These are phyloP conservation scores for Gracilinanus agilis DNA, from an alignment of 2,113 vertebrate species.

Conservation along the genomic window DNA sequence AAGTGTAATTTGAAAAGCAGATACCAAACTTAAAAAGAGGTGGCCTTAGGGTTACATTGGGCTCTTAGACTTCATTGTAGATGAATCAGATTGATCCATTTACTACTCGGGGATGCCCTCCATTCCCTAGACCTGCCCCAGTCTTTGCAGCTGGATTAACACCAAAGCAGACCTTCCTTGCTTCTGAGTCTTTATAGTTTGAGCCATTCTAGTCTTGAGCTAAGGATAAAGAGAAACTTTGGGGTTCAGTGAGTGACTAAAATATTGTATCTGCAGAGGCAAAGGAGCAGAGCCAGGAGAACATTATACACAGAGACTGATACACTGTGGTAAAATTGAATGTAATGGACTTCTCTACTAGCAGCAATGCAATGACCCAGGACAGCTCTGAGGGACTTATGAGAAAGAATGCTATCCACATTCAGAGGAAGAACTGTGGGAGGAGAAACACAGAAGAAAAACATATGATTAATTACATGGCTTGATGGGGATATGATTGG, in stretches of 20 bases:
- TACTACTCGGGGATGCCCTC: neutral
- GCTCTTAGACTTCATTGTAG: neutral
- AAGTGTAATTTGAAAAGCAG: constrained; percentile 14
- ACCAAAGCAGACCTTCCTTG: too few relatives aligned
- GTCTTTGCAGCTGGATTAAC: neutral
- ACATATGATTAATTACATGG: too few relatives aligned
- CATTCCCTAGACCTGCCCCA: neutral
- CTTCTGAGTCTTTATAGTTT: neutral
- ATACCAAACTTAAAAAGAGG: neutral
- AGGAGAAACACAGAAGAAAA: too few relatives aligned
- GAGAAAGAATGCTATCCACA: too few relatives aligned
- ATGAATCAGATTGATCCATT: neutral
- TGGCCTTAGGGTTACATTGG: neutral
- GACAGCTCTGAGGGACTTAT: too few relatives aligned
- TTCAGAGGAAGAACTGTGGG: too few relatives aligned
- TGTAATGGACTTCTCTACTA: too few relatives aligned
- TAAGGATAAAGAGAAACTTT: neutral
- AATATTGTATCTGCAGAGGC: neutral
- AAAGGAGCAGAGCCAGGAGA: too few relatives aligned
- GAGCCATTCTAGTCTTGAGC: neutral
- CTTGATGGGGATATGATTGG: too few relatives aligned
- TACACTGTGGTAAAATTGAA: too few relatives aligned
- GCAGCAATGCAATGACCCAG: too few relatives aligned
- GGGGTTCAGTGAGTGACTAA: neutral
- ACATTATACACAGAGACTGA: too few relatives aligned